A percentile compares a stretch with the other conserved stretches of the same genome.
phyloP scores from a whole-genome alignment of 2,113 vertebrate species.

The Leiothrix lutea region DNA sequence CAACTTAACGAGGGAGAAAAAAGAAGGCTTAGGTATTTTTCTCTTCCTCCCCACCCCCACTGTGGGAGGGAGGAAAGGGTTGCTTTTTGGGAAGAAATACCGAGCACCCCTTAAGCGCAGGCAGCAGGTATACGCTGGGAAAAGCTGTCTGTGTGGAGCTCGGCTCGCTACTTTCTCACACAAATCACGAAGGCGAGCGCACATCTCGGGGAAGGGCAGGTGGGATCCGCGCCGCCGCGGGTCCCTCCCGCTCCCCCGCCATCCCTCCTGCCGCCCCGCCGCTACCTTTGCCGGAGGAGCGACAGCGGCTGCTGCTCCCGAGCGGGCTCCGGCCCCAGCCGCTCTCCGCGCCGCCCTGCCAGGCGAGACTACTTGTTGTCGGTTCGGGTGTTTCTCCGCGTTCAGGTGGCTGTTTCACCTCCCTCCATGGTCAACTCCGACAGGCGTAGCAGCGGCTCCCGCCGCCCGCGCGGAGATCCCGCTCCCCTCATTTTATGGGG shows the following conservation, averaged over 20 bases:
- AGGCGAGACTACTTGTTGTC: slow-evolving; percentile 72
- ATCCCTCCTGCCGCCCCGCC: background rate
- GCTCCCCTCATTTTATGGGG: slow-evolving; percentile 1
- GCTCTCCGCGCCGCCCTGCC: background rate
- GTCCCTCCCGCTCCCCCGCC: background rate
- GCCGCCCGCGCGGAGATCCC: slow-evolving; percentile 3
- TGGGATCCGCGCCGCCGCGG: background rate
- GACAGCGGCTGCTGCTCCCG: background rate
- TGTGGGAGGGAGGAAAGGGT: background rate
- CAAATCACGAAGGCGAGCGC: background rate
- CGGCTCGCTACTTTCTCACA: background rate
- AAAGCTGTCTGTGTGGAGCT: background rate
- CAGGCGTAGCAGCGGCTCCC: background rate
- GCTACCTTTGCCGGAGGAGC: slow-evolving; percentile 62
- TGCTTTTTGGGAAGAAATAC: background rate
- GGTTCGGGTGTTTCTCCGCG: background rate
- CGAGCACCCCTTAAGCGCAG: background rate
- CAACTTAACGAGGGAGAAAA: background rate
- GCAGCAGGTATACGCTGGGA: slow-evolving; percentile 13
- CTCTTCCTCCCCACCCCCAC: too few species aligned
- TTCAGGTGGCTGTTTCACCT: slow-evolving; percentile 49
- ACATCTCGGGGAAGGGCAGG: background rate
- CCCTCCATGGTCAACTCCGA: slow-evolving; percentile 7
- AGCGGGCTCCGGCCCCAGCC: background rate
- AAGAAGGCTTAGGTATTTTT: background rate